A percentile compares a stretch with the other conserved stretches of the same genome.
Conservation (phyloP, 2,888 invertebrate species). For the Coelogynopora nodosa region DNA sequence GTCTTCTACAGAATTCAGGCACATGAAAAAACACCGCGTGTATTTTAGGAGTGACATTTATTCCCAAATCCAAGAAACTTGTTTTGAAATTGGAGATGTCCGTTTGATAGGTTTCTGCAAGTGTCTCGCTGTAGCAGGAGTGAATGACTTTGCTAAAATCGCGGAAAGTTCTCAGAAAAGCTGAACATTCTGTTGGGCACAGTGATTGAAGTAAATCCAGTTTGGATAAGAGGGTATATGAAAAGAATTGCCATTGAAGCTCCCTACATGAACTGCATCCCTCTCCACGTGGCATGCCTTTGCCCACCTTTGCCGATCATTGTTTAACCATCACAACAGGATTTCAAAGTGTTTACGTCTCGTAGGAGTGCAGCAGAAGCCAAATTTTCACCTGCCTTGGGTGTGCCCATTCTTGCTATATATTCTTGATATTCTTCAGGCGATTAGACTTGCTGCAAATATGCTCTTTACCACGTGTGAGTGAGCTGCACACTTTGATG, state of each 20-base stretch:
- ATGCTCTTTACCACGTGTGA: no score
- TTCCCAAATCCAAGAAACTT: background rate
- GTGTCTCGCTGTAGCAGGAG: background rate
- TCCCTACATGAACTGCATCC: background rate
- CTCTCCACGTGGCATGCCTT: conserved; percentile 15
- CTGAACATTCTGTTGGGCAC: background rate
- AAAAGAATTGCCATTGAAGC: conserved; percentile 20
- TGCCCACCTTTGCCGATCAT: no score
- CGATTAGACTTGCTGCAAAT: no score
- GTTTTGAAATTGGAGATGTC: background rate
- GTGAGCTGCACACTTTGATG: no score
- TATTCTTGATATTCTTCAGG: no score
- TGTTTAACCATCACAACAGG: no score
- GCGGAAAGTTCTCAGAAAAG: background rate
- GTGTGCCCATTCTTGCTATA: no score
- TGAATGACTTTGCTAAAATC: background rate
- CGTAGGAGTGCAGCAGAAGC: no score
- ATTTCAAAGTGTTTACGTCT: no score
- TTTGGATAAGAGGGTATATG: background rate
- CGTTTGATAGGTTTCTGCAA: background rate
- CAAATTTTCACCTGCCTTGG: no score
- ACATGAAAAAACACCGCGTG: background rate
- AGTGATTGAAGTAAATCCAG: background rate
- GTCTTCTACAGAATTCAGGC: background rate
- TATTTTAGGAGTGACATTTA: background rate